phyloP scores from a whole-genome alignment of 2,888 invertebrate species.

The Busseola fusca region DNA sequence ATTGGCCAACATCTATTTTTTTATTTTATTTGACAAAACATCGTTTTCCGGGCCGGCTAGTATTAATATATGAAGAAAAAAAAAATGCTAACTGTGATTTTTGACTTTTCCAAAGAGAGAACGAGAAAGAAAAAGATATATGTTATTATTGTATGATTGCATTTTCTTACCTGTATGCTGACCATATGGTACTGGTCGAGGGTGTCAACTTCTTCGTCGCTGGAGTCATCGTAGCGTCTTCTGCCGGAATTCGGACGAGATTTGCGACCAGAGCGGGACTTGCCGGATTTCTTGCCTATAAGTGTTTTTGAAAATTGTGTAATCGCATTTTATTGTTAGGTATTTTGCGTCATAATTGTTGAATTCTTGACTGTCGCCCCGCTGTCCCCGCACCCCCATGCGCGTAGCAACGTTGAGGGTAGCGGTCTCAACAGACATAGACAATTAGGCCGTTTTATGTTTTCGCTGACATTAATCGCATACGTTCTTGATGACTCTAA shows the following conservation, averaged over 20 bases:
- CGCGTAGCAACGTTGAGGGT: too few relatives aligned
- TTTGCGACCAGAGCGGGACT: slow-evolving; percentile 70
- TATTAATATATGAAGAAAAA: too few relatives aligned
- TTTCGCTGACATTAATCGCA: neutral
- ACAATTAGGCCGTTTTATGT: neutral
- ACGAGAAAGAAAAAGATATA: accelerated
- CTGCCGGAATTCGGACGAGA: slow-evolving; percentile 69
- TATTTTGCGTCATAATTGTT: neutral
- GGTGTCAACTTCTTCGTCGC: slow-evolving; percentile 88
- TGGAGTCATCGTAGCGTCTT: slow-evolving; percentile 73
- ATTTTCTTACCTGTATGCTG: slow-evolving; percentile 90
- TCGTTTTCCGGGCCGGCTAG: too few relatives aligned
- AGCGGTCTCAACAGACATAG: too few relatives aligned
- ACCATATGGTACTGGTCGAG: slow-evolving; percentile 93
- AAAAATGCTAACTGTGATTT: neutral
- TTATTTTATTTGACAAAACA: too few relatives aligned
- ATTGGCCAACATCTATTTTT: too few relatives aligned
- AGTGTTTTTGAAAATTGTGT: neutral
- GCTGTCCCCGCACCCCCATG: too few relatives aligned
- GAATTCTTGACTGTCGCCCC: too few relatives aligned
- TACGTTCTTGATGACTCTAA: neutral
- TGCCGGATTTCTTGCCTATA: slow-evolving; percentile 76
- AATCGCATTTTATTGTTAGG: neutral
- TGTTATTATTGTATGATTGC: neutral
- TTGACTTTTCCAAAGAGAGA: neutral